Base-by-base conservation (phyloP, 2,797 vertebrate species). In the Eremophila alpestris region DNA sequence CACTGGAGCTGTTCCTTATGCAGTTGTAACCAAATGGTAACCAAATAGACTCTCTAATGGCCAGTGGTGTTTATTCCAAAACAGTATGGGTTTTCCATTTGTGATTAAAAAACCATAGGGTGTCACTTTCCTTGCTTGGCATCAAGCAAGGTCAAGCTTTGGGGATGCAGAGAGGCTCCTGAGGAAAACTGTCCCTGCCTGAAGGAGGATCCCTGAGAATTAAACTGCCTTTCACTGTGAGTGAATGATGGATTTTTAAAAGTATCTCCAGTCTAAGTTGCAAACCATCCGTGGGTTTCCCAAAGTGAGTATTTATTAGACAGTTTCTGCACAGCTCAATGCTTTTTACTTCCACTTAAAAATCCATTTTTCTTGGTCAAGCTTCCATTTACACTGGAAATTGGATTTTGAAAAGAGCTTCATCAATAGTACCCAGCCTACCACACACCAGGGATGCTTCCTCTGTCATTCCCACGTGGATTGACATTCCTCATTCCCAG, bases 21-120 rank as follows among this genome's bases (percentile, higher is more conserved):
- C 90, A 77, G 73, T 88, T 94, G 82, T 90, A 91, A 95, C 85
- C 78, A 93, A 95, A 91, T 41, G 73, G 93, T 68, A 95, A 96
- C 75, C 89, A 92, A 95, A 91, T 29, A 93, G 93, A 82, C n/a
- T 51, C 63, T 36, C 89, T 93, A 92, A 94, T 71, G 86, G 87
- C 73, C 58, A 52, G 62, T 2, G 2, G 70, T 63, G 85, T 95
- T 96, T 95, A 82, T 95, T 92, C 94, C 76, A 58, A 95, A 94
- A 71, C 74, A 58, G 30, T 49, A 75, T 94, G 91, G 89, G 68
- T 84, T 95, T 95, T 78, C 78, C 87, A 81, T 95, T 68, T 84
- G 71, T 94, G 95, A 95, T 92, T 83, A 71, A 80, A 94, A 97
- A 96, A 87, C 60, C 92, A 83, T 29, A 87, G 48, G 64, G 48